Evolutionary conservation across 1,140 invertebrate species (phyloP).

Genomic region (Panagrolaimus sp.): DNA sequence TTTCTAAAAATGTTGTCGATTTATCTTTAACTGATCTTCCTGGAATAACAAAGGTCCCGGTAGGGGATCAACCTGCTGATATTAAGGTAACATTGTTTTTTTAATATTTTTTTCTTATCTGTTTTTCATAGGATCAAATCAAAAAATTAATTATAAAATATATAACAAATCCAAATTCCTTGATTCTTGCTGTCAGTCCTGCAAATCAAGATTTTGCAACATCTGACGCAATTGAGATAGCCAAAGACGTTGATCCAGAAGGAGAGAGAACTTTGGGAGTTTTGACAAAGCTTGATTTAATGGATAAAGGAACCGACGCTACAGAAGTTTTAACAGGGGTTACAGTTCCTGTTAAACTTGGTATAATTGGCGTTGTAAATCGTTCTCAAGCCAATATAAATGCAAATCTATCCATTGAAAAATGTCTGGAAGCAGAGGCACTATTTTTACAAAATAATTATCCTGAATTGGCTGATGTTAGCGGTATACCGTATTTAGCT

Average conservation of each 20-base stretch:
- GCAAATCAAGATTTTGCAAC: slow-evolving; percentile 96
- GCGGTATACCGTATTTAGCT: slow-evolving; percentile 89
- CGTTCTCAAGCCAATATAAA: slow-evolving; percentile 94
- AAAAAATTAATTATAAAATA: neutral
- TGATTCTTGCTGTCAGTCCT: slow-evolving; percentile 75
- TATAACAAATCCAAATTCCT: slow-evolving; percentile 66
- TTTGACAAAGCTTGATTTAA: slow-evolving; percentile 94
- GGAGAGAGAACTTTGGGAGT: slow-evolving; percentile 87
- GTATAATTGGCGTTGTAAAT: slow-evolving; percentile 96
- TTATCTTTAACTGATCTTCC: slow-evolving; percentile 94
- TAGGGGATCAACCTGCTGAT: slow-evolving; percentile 66
- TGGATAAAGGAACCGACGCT: slow-evolving; percentile 95
- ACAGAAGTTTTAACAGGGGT: slow-evolving; percentile 93
- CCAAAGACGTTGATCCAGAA: slow-evolving; percentile 90
- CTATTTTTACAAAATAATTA: slow-evolving; percentile 90
- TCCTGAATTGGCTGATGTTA: slow-evolving; percentile 86
- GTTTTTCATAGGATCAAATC: too few relatives aligned
- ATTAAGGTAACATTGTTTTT: slow-evolving; percentile 61
- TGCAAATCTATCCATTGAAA: slow-evolving; percentile 77
- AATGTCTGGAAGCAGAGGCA: slow-evolving; percentile 86
- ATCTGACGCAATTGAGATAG: slow-evolving; percentile 85
- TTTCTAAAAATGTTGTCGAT: too few relatives aligned
- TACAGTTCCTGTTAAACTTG: slow-evolving; percentile 94
- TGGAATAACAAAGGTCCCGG: slow-evolving; percentile 84
- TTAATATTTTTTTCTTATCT: too few relatives aligned